Evolutionary conservation across 1,140 invertebrate genomes (phyloP).

Genomic region (Micrasema minimum): DNA sequence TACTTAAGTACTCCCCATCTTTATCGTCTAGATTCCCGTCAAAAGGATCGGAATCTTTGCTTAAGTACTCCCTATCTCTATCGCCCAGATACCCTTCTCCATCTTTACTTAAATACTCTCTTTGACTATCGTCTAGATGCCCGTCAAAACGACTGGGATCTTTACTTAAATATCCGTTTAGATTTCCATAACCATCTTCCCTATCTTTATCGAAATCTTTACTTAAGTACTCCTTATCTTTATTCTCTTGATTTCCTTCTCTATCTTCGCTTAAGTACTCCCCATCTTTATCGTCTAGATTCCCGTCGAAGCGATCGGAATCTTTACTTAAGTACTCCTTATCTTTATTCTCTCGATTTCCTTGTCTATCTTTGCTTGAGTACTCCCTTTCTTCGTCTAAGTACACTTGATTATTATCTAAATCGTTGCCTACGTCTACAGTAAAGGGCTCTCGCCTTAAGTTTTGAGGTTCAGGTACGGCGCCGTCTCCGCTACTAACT

Average conservation of each 20-base stretch:
- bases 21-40: constrained; percentile 17
- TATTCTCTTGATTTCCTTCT: no score
- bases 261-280: no score
- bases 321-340: constrained; percentile 18
- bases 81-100: constrained; percentile 1
- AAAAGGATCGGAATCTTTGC: constrained; percentile 2
- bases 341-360: not conserved
- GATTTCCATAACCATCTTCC: no score
- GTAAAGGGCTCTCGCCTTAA: constrained; percentile 12
- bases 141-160: no score
- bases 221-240: constrained; percentile 17
- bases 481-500: not conserved
- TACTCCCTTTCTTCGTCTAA: no score
- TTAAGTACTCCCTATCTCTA: constrained; percentile 14
- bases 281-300: constrained; percentile 7
- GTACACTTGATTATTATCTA: no score
- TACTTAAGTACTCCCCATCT: no score
- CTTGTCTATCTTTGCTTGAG: no score
- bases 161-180: no score
- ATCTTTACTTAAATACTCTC: no score
- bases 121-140: no score
- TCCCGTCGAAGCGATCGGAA: constrained; percentile 10
- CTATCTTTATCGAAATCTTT: not conserved
- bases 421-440: constrained; percentile 13
- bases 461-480: constrained; percentile 10